Base-by-base conservation (phyloP, 2,888 invertebrate genomes). In the Lucinisca nassula region DNA sequence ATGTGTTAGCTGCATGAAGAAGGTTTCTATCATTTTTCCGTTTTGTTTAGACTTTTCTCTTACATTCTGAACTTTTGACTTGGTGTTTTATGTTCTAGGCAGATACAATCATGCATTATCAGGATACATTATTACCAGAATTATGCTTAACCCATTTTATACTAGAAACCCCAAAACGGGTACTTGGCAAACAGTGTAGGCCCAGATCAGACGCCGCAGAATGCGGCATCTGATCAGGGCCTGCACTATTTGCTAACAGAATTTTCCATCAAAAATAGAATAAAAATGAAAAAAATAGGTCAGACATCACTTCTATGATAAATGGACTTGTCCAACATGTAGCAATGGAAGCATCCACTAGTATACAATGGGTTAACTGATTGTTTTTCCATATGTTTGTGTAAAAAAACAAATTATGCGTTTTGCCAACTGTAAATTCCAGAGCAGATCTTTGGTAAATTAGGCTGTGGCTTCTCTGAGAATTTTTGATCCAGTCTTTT, bases 41-140 rank as follows among this genome's bases (percentile, higher is more conserved):
- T 12, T 45, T 45, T 40, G 40, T 40, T 40, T 40, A 40, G 40
- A 40, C 40, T 40, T 40, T 40, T 14, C 14, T 40, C 14, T 40
- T 40, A 40, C 40, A 40, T 61, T 61, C 61, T 61, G 61, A 61
- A 61, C 61, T 61, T 61, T 61, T 61, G 61, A 61, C 61, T 61
- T 61, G 61, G n/a, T 61, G 6, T 61, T 61, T 61, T 6, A 61
- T 10, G 30, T 8, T 4, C 8, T 61, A 6, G 61, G 30, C 61
- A 27, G 61, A 61, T 61, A 61, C 30, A 61, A 61, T 30, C 61
- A 61, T 61, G 61, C 61, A 61, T 61, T 61, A 30, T 61, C 61
- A 17, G 61, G 30, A 61, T 27, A 61, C 61, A 61, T 61, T 61
- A 27, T 61, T 61, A 4, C 10, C 27, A 30, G 30, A 61, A 30